Conservation (phyloP, 2,113 vertebrate species). For the Cynoglossus semilaevis region DNA sequence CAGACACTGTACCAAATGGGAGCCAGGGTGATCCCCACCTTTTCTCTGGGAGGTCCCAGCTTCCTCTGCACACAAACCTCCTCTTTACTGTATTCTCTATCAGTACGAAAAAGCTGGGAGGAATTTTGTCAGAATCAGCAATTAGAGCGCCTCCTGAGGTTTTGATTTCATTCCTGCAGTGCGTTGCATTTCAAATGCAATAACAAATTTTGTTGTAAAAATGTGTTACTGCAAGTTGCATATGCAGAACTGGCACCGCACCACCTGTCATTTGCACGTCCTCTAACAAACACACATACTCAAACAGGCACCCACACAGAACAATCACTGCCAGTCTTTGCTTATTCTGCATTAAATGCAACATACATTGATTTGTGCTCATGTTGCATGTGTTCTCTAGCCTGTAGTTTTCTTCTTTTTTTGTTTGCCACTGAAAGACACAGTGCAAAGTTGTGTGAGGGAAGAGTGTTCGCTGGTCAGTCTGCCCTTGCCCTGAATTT, state of each 20-base stretch:
- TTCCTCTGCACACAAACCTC: constrained; percentile 46
- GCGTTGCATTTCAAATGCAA: too few species aligned
- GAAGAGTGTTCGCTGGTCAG: constrained; percentile 7
- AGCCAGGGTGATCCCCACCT: not conserved
- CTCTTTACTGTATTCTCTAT: constrained; percentile 26
- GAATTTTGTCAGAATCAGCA: too few species aligned
- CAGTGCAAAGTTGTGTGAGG: not conserved
- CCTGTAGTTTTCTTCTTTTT: not conserved
- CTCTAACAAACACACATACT: too few species aligned
- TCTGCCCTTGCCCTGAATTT: constrained; percentile 36
- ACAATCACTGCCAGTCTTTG: not conserved
- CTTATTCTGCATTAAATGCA: not conserved
- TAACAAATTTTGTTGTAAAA: too few species aligned
- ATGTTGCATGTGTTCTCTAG: not conserved
- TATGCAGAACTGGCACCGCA: not conserved
- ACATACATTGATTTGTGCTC: not conserved
- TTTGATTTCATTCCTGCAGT: too few species aligned
- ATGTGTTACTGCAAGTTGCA: constrained; percentile 1
- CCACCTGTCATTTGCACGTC: too few species aligned
- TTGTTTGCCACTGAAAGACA: not conserved
- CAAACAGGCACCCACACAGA: not conserved
- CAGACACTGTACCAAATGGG: not conserved
- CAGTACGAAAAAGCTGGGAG: not conserved
- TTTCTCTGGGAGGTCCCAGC: constrained; percentile 27
- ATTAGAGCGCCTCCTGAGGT: too few species aligned